Evolutionary conservation across 2,797 vertebrate genomes (phyloP).

Genomic region (Coendou prehensilis): DNA sequence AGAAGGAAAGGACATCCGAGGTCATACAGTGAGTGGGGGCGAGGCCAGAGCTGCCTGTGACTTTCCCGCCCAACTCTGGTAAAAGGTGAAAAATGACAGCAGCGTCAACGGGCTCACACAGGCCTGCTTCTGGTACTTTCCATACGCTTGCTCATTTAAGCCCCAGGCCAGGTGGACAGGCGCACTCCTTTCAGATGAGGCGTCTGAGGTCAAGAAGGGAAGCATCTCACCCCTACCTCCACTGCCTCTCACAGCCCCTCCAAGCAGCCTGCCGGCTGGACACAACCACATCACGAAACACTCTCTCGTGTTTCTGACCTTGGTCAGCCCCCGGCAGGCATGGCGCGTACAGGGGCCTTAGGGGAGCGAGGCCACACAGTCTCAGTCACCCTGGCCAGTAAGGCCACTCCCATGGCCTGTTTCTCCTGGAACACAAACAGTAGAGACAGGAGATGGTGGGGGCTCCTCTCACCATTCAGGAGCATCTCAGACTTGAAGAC

Average conservation of each 20-base stretch:
- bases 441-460: not conserved
- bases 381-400: not conserved
- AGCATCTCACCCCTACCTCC: not conserved
- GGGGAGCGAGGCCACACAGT: not conserved
- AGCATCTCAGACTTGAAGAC: not conserved
- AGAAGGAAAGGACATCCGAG: constrained; percentile 28
- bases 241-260: not conserved
- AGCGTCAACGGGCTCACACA: not conserved
- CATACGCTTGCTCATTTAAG: too few relatives aligned
- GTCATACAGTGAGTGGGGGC: not conserved
- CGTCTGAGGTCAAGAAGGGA: not conserved
- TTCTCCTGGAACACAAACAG: not conserved
- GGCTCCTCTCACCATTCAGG: not conserved
- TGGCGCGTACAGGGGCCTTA: too few relatives aligned
- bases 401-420: not conserved
- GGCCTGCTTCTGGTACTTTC: not conserved
- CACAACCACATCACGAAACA: not conserved
- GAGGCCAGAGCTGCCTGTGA: not conserved
- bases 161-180: not conserved
- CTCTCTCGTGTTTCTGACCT: not conserved
- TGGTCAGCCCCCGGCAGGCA: not conserved
- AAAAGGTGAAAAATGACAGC: not conserved
- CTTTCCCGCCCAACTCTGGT: not conserved
- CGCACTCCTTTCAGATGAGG: not conserved
- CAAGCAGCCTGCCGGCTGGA: not conserved